phyloP scores from a whole-genome alignment of 2,888 invertebrate species.

The Bugula neritina region DNA sequence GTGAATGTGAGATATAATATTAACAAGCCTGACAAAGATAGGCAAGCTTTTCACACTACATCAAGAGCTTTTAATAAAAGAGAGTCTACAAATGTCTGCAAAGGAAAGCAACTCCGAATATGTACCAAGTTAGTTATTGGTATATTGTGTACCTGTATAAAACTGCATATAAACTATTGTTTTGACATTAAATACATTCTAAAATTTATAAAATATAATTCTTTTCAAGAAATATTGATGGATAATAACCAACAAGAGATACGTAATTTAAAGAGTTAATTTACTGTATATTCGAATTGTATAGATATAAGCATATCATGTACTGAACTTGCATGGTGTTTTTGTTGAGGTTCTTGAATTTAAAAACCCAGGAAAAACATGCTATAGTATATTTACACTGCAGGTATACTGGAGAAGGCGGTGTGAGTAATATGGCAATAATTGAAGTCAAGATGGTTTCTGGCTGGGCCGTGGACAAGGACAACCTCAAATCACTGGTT shows the following conservation, averaged over 20 bases:
- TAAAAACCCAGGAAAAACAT: too few relatives aligned
- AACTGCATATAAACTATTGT: too few relatives aligned
- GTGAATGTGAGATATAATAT: slow-evolving; percentile 22
- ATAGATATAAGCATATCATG: background rate
- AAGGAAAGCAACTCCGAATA: slow-evolving; percentile 33
- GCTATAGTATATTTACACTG: too few relatives aligned
- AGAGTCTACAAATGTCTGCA: background rate
- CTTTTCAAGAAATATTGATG: too few relatives aligned
- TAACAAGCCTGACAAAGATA: background rate
- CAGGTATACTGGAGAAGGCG: slow-evolving; percentile 48
- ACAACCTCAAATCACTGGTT: slow-evolving; percentile 57
- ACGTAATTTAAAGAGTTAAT: too few relatives aligned
- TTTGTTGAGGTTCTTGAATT: too few relatives aligned
- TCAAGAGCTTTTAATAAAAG: slow-evolving; percentile 32
- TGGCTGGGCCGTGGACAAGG: slow-evolving; percentile 76
- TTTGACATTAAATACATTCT: too few relatives aligned
- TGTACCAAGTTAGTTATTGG: slow-evolving; percentile 43
- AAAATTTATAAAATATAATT: too few relatives aligned
- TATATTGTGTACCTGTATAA: too few relatives aligned
- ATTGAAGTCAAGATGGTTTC: slow-evolving; percentile 84
- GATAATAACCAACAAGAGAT: too few relatives aligned
- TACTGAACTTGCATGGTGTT: too few relatives aligned
- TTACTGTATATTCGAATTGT: too few relatives aligned
- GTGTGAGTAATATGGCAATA: slow-evolving; percentile 77
- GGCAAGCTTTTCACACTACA: slow-evolving; percentile 32